These are phyloP conservation scores for Galeruca laticollis DNA, from an alignment of 2,888 invertebrate genomes.

Conservation along the genomic window DNA sequence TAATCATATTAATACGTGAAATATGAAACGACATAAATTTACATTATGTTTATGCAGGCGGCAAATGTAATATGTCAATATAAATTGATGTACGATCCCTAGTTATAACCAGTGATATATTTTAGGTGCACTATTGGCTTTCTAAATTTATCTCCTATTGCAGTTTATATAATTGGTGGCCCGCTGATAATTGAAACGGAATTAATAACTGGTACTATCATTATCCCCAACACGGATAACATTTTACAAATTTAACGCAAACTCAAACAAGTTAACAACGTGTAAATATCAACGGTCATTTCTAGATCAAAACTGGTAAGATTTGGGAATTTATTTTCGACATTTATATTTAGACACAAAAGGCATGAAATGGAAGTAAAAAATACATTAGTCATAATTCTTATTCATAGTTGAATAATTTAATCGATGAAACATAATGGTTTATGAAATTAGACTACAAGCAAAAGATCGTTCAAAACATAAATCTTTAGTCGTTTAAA, in stretches of 20 bases:
- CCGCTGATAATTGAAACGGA: constrained; percentile 22
- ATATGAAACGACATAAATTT: constrained; percentile 56
- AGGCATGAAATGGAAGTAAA: no score
- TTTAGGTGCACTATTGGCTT: constrained; percentile 48
- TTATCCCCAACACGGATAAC: background rate
- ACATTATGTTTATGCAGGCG: constrained; percentile 56
- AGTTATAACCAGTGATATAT: constrained; percentile 50
- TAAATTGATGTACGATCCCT: constrained; percentile 55
- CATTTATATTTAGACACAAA: no score
- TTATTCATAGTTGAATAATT: no score
- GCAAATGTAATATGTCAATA: constrained; percentile 59
- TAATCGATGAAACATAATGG: no score
- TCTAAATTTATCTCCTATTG: constrained; percentile 31
- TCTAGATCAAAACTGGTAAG: no score
- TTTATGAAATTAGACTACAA: no score
- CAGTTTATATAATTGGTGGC: constrained; percentile 25
- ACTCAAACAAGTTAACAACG: background rate
- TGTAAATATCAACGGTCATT: background rate
- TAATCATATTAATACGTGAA: constrained; percentile 54
- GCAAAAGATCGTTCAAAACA: no score
- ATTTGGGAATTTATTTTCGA: no score
- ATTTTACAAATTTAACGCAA: background rate
- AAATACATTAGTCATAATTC: no score
- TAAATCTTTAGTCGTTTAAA: no score
- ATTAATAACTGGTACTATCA: constrained; percentile 7